Base-by-base conservation (phyloP, 2,888 invertebrate species). In the Iphiclides podalirius region DNA sequence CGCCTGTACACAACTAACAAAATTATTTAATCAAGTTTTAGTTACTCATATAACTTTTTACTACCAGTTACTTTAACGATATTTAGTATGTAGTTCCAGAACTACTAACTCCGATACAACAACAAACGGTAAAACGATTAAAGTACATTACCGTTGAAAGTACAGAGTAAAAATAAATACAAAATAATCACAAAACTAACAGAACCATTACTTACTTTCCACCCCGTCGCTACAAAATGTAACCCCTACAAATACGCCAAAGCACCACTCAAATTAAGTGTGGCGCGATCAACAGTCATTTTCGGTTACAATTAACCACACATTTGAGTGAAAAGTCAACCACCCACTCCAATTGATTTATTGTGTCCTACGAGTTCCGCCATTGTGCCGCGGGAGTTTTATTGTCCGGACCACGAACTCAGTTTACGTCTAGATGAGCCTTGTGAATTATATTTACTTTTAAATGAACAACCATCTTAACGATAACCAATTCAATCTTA, bases 321-420 rank as follows among this genome's bases (percentile, higher is more conserved):
- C 87, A 83, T 87, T 87, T 84, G 87, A 87, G 86, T 87, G 85
- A 88, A 88, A 88, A 88, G 88, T 88, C 88, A 88, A 88, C 88
- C 87, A 87, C 86, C 86, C 86, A 88, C 88, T 87, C 82, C 86
- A 86, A 87, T 87, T 88, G 88, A 88, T 88, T 87, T 88, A 88
- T 87, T 87, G 87, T 87, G 75, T 81, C 70, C 76, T 72, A 70
- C 72, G 71, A 82, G 83, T 82, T 78, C 83, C 82, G 84, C 84
- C 81, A 86, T 87, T 87, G 86, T 84, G 76, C 77, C 78, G 65
- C 67, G 67, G 69, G 71, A 74, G 75, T 72, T 75, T 73, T 76
- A 72, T 71, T 72, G 66, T 69, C 47, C 52, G 42, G 38, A 46
- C 58, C 64, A 57, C 53, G 53, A 59, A 65, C 49, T 49, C 56